Evolutionary conservation across 2,888 invertebrate genomes (phyloP), one percentile per base, ranked within the genome.

Genomic region (Drosophila nr. medialis): DNA sequence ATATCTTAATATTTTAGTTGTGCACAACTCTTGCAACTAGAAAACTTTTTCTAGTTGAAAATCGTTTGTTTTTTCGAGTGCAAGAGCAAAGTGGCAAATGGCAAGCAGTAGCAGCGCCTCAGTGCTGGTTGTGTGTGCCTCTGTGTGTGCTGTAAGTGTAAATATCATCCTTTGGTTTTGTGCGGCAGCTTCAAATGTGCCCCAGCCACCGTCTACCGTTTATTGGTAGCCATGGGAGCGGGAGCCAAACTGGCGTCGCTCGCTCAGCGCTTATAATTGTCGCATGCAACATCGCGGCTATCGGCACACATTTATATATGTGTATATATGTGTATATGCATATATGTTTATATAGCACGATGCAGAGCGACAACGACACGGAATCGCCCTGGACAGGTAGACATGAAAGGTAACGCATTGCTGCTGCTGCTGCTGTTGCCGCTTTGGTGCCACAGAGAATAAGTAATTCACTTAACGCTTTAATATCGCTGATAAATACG

Each of bases 381-480:
- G 56, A 64, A 68, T 77, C 61, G 77, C 59, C 64, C 64, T 36
- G 75, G 74, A 75, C 88, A 80, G 79, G 69, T 79, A 79, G 90
- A 91, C 90, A 89, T 82, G 89, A 91, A 90, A 87, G 90, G 90
- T 87, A 89, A 90, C 91, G 90, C 90, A 90, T 80, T 83, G 86
- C 75, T 69, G 38, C 55, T 55, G 55, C 27, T 54, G 54, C 11
- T 50, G 27, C 15, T 48, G 24, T 51, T 51, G 36, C 53, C 56
- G 54, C 49, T 45, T 42, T 66, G 54, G 38, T 38, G 71, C 58
- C 18, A 64, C 66, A 65, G 70, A 80, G 88, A 85, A 81, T 81
- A 89, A 91, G 91, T 90, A 91, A 90, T 90, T 91, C 90, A 91
- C 91, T 91, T 91, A 91, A 91, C 90, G 87, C 91, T 87, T 90